Base-by-base conservation (phyloP, 2,797 vertebrate species). In the Okamejei kenojei region DNA sequence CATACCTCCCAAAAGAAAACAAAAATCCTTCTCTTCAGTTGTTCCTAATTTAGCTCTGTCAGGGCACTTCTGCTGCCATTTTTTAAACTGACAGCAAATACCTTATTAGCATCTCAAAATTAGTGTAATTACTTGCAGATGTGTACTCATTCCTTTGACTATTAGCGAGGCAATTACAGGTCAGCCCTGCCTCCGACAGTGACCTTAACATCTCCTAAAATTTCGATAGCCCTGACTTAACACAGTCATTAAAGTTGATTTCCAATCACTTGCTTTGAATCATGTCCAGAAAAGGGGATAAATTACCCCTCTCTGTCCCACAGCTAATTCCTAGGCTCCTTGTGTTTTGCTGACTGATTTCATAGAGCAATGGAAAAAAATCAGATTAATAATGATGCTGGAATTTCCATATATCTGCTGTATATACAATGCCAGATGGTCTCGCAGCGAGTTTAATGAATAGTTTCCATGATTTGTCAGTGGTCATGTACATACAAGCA, bases 61-160 rank as follows among this genome's bases (percentile, higher is more conserved):
- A 19, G 63, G 82, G 61, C n/a, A 29, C 74, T 10, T 10, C 26
- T 77, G 77, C 77, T 78, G 77, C 32, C n/a, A 21, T 19, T 88
- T 35, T 35, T 35, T 88, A 68, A 88, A 88, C 2, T 65, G 84
- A 19, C 84, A 68, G 63, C 61, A 35, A 88, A 68, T 68, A 21
- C n/a, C 17, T 65, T 88, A 88, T 88, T 68, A 35, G n/a, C 84
- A 88, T 68, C 61, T 19, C n/a, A 35, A 88, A 61, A 88, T 88
- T 88, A 88, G 84, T 65, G 21, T 68, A 63, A 88, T 65, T 68
- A 88, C 84, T 88, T 88, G 84, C 84, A 88, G 84, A 88, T 88
- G 84, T 68, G 84, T 9, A n/a, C 63, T 68, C 63, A 88, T 88
- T 68, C 84, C 32, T 88, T 88, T 68, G 61, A 32, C 61, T 65